phyloP scores from a whole-genome alignment of 1,140 invertebrate genomes.

The Maconellicoccus hirsutus region DNA sequence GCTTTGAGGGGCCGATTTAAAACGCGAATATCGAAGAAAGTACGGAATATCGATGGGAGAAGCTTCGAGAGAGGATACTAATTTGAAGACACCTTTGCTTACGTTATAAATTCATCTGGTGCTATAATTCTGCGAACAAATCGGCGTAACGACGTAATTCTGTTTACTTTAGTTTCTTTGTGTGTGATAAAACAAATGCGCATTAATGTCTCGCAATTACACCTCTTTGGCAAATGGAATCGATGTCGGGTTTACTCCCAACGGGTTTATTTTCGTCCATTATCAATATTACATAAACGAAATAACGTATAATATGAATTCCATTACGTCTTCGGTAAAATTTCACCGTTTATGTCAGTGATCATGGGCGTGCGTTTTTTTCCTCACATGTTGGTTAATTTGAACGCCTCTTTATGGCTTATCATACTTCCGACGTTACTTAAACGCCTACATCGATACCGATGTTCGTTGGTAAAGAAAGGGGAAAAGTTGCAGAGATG shows the following conservation, averaged over 20 bases:
- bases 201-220: slow-evolving; percentile 4
- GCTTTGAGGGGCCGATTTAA: too few relatives aligned
- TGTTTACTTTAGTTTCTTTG: not conserved
- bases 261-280: not conserved
- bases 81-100: not conserved
- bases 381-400: too few relatives aligned
- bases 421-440: too few relatives aligned
- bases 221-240: not conserved
- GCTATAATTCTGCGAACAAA: not conserved
- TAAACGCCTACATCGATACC: too few relatives aligned
- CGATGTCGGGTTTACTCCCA: not conserved
- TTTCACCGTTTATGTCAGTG: too few relatives aligned
- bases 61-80: too few relatives aligned
- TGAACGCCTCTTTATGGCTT: too few relatives aligned
- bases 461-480: too few relatives aligned
- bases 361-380: too few relatives aligned
- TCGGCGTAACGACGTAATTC: not conserved
- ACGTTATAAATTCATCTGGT: not conserved
- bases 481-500: too few relatives aligned
- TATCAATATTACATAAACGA: not conserved
- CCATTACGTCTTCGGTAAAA: not conserved
- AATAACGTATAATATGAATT: not conserved
- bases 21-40: too few relatives aligned
- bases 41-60: too few relatives aligned
- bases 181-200: not conserved